phyloP scores from a whole-genome alignment of 2,113 vertebrate species.

The Siniperca knerii region DNA sequence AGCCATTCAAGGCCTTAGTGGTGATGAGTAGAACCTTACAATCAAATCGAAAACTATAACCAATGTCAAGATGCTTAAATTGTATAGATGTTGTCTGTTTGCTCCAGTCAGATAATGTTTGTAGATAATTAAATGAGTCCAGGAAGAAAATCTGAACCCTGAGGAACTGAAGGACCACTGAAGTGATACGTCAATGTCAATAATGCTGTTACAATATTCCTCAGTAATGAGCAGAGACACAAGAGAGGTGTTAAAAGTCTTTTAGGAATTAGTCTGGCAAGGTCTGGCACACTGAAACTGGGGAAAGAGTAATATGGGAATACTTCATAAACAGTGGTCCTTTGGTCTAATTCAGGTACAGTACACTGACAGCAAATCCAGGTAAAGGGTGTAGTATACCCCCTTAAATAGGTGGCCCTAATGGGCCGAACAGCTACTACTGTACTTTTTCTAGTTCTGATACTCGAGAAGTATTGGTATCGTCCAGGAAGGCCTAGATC shows the following conservation, averaged over 20 bases:
- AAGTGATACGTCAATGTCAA: background rate
- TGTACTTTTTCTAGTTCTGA: background rate
- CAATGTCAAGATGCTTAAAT: background rate
- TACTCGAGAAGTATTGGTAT: background rate
- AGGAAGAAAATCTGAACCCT: background rate
- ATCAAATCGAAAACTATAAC: constrained; percentile 12
- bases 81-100: background rate
- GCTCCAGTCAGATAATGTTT: too few relatives aligned
- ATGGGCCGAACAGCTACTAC: background rate
- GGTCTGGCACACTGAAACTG: background rate
- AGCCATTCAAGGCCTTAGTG: background rate
- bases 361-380: background rate
- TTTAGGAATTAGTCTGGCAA: background rate
- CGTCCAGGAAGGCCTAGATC: background rate
- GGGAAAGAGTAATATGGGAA: background rate
- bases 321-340: background rate
- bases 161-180: background rate
- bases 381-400: too few relatives aligned
- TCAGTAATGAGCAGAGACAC: background rate
- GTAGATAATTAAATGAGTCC: background rate
- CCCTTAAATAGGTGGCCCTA: background rate
- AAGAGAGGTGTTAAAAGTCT: background rate
- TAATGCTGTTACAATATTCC: background rate
- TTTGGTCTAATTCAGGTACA: background rate
- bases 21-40: background rate